Evolutionary conservation across 2,797 vertebrate species (phyloP).

Genomic region (Setipinna tenuifilis): DNA sequence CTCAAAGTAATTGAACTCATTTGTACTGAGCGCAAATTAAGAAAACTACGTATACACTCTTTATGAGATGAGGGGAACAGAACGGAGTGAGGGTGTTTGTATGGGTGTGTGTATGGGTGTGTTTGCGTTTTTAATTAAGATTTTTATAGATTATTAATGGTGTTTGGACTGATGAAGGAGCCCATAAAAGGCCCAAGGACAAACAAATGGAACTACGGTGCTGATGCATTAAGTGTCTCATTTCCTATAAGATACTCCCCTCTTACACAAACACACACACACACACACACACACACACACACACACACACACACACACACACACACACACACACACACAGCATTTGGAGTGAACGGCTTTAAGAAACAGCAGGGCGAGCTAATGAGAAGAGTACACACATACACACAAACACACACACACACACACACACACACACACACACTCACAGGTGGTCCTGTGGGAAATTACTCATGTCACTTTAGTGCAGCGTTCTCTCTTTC

Average conservation of each 20-base stretch:
- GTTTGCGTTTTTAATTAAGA: constrained; percentile 5
- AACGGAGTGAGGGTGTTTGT: too few species aligned
- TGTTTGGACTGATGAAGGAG: constrained; percentile 45
- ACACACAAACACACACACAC: background rate
- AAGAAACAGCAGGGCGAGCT: background rate
- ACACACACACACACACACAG: constrained; percentile 22
- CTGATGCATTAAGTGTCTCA: constrained; percentile 32
- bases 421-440: background rate
- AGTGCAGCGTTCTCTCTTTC: too few species aligned
- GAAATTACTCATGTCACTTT: constrained; percentile 43
- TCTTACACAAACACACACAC: constrained; percentile 13
- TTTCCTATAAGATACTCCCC: constrained; percentile 34
- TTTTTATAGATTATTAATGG: constrained; percentile 46
- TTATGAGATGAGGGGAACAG: too few species aligned
- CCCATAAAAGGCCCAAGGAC: constrained; percentile 33
- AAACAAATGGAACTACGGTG: constrained; percentile 34
- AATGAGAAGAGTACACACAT: constrained; percentile 8
- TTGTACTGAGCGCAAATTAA: too few species aligned
- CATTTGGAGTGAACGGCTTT: background rate
- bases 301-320: constrained; percentile 18
- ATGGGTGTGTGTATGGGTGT: too few species aligned
- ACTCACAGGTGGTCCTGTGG: constrained; percentile 32
- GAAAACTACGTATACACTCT: too few species aligned
- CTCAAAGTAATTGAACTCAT: too few species aligned
- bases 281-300: constrained; percentile 18